Base-by-base conservation (phyloP, 2,888 invertebrate genomes). In the Molanna angustata region DNA sequence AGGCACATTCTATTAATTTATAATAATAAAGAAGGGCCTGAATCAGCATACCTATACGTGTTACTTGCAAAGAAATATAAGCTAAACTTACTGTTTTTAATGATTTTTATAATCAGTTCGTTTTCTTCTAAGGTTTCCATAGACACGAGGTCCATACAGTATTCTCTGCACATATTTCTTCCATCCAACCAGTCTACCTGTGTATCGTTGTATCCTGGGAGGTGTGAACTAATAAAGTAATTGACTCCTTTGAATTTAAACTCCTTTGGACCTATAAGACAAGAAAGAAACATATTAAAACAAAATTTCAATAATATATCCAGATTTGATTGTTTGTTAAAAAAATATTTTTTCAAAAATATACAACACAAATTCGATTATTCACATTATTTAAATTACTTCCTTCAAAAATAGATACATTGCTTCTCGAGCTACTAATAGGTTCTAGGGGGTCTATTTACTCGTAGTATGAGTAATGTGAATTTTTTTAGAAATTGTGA, bases 101-200 rank as follows among this genome's bases (percentile, higher is more conserved):
- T 66, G 14, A 68, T 60, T 49, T 63, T 65, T 60, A 64, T 66
- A 31, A 71, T 65, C 27, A 71, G 63, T 53, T 69, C 68, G 59
- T 72, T 70, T 61, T 73, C 72, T 45, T 68, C 67, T 52, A 69
- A 66, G 1, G 68, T 68, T 58, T 73, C 73, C 59, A 74, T 66
- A 44, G 69, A 67, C 31, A 73, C 69, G 35, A 71, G 64, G 60
- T 74, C 74, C 72, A 73, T 73, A 61, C 74, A 74, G 62, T 70
- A 70, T 54, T 70, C 67, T 22, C 73, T 62, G 64, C 74, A 74
- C 52, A 68, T 64, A 61, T 73, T 73, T 46, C 73, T 64, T n/a
- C 71, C 71, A 50, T 72, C 71, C 44, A 73, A 61, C 73, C 74
- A 73, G 60, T 73, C 71, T 2, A 69, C 66, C 58, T 67, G 66